Evolutionary conservation across 53 echinoderm and acorn worm species (phyloP).

Genomic region (Hippasteria phrygiana): DNA sequence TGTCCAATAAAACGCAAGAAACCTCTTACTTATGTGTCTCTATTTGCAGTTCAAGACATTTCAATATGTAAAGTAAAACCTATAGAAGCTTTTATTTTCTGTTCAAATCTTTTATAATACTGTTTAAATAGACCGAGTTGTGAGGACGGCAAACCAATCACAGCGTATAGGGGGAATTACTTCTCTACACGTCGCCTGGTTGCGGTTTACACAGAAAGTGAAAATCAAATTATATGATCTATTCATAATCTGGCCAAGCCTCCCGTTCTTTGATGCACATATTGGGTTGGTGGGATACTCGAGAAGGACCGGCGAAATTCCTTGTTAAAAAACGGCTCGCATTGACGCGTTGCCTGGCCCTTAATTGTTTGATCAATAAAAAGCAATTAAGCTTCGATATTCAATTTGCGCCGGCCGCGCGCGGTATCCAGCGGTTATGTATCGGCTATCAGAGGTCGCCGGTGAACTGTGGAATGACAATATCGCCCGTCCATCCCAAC

Average conservation of each 20-base stretch:
- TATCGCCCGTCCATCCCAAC: constrained; percentile 3
- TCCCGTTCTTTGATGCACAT: background rate
- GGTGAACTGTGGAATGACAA: constrained; percentile 35
- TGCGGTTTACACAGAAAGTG: constrained; percentile 1
- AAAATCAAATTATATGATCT: constrained; percentile 50
- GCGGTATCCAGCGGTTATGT: background rate
- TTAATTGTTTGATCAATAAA: constrained; percentile 62
- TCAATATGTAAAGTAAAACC: too few species aligned
- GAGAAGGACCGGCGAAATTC: background rate
- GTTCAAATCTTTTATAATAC: too few species aligned
- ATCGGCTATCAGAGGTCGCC: constrained; percentile 22
- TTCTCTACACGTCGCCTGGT: background rate
- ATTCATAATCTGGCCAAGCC: background rate
- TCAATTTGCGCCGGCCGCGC: constrained; percentile 32
- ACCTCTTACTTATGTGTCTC: too few species aligned
- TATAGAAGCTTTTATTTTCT: too few species aligned
- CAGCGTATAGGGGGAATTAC: too few species aligned
- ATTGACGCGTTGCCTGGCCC: constrained; percentile 22
- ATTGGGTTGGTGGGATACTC: background rate
- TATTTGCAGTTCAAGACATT: too few species aligned
- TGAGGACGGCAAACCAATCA: too few species aligned
- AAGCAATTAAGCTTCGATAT: constrained; percentile 63
- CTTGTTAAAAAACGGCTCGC: background rate
- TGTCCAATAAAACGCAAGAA: too few species aligned
- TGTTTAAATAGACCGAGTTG: too few species aligned